Conservation (phyloP, 2,113 vertebrate species). For the Callospermophilus lateralis region DNA sequence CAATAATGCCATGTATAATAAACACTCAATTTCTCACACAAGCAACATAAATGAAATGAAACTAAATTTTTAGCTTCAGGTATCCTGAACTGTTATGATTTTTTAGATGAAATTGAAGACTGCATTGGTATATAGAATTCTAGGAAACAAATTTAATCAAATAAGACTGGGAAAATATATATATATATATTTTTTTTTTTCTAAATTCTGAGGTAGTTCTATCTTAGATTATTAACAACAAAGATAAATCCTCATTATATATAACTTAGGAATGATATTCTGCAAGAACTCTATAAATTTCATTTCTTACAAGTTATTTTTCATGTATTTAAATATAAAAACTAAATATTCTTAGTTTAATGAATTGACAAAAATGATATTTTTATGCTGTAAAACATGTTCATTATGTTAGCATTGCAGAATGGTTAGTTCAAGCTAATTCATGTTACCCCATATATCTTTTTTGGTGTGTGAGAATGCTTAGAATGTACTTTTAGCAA, state of each 20-base stretch:
- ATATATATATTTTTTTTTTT: neutral
- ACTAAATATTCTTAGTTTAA: neutral
- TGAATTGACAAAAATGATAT: neutral
- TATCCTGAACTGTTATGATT: neutral
- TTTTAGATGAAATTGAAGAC: neutral
- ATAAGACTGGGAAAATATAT: neutral
- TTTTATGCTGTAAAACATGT: neutral
- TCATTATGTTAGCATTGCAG: neutral
- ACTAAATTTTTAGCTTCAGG: neutral
- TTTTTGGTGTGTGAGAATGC: neutral
- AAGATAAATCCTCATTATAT: neutral
- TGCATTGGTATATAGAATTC: neutral
- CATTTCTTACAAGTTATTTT: neutral
- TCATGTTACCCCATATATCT: neutral
- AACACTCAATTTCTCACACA: neutral
- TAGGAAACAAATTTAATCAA: neutral
- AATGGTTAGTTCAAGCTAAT: neutral
- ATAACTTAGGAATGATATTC: neutral
- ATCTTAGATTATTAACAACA: constrained; percentile 15
- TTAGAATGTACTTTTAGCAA: neutral
- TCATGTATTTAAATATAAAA: neutral
- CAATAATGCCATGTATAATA: neutral
- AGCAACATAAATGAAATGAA: constrained; percentile 8
- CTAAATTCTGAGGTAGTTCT: neutral
- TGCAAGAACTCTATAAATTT: neutral